Percentiles rank a stretch among this genome's conserved stretches.
Conservation (phyloP, 2,888 invertebrate genomes). For the Ochropleura leucogaster region DNA sequence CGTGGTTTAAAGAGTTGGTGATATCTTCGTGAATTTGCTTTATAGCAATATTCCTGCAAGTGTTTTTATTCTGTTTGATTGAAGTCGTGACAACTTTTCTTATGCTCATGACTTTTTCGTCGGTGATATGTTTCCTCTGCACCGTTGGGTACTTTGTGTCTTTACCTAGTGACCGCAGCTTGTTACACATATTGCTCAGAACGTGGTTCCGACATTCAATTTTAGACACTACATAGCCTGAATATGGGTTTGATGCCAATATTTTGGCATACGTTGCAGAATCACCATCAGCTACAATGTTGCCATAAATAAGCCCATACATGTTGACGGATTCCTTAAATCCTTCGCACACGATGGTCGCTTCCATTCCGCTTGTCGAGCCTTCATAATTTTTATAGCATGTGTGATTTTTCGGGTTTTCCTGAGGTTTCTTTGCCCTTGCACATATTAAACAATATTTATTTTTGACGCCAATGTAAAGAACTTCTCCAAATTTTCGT, state of each 20-base stretch:
- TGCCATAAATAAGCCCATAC: constrained; percentile 7
- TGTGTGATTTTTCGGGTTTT: constrained; percentile 5
- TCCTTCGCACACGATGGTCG: constrained; percentile 6
- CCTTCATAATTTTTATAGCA: constrained; percentile 17
- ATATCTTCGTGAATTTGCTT: constrained; percentile 12
- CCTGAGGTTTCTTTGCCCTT: constrained; percentile 7
- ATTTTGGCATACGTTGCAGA: constrained; percentile 15
- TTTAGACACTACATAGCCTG: constrained; percentile 9
- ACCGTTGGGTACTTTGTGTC: constrained; percentile 1
- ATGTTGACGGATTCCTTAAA: constrained; percentile 13
- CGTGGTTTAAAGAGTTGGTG: constrained; percentile 7
- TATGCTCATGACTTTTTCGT: constrained; percentile 5
- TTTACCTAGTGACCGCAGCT: constrained; percentile 5
- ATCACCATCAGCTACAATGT: constrained; percentile 15
- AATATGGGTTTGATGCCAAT: constrained; percentile 5
- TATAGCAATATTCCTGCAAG: constrained; percentile 1
- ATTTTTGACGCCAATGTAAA: constrained; percentile 19
- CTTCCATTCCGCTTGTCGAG: constrained; percentile 10
- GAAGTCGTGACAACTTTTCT: constrained; percentile 13
- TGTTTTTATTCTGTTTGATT: constrained; percentile 4
- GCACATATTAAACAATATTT: constrained; percentile 19
- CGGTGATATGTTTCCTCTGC: neutral
- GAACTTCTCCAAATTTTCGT: constrained; percentile 17
- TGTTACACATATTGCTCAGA: constrained; percentile 10
- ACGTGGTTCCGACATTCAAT: constrained; percentile 12